A percentile compares a stretch with the other conserved stretches of the same genome.
Evolutionary conservation across 2,113 vertebrate species (phyloP).

Genomic region (Synchiropus splendidus): DNA sequence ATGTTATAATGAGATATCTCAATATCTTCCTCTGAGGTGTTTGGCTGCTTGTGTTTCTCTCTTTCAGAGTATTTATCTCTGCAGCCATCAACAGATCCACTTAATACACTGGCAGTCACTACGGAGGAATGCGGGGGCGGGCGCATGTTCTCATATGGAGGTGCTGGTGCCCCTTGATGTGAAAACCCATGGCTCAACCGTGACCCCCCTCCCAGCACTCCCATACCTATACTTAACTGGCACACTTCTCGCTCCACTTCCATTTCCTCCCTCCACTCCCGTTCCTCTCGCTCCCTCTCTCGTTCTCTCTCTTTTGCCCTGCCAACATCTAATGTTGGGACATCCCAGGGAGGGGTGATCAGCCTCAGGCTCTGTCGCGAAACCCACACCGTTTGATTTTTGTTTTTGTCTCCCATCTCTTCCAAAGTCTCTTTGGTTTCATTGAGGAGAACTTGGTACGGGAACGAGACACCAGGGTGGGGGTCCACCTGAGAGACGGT

Average conservation of each 20-base stretch:
- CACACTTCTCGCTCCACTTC: constrained; percentile 75
- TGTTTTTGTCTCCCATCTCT: constrained; percentile 39
- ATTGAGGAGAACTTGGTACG: constrained; percentile 71
- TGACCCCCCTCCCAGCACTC: constrained; percentile 42
- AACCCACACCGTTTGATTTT: constrained; percentile 70
- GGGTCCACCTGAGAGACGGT: constrained; percentile 73
- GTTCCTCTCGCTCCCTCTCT: constrained; percentile 64
- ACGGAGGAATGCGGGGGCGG: constrained; percentile 43
- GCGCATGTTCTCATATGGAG: constrained; percentile 39
- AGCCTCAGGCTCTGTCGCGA: constrained; percentile 77
- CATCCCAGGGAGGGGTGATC: constrained; percentile 73
- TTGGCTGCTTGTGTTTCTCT: constrained; percentile 51
- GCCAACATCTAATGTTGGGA: constrained; percentile 56
- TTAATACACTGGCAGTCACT: constrained; percentile 16
- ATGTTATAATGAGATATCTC: constrained; percentile 64
- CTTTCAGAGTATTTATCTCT: constrained; percentile 25
- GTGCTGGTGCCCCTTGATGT: constrained; percentile 33
- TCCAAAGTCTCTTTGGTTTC: constrained; percentile 32
- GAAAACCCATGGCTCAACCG: constrained; percentile 42
- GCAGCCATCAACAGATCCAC: constrained; percentile 14
- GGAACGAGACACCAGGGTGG: constrained; percentile 74
- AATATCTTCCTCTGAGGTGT: constrained; percentile 63
- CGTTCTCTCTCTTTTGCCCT: constrained; percentile 55
- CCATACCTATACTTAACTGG: constrained; percentile 76
- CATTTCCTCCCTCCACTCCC: constrained; percentile 64